These are phyloP conservation scores for Aldabrachelys gigantea DNA, from an alignment of 2,113 vertebrate species.

Conservation along the genomic window DNA sequence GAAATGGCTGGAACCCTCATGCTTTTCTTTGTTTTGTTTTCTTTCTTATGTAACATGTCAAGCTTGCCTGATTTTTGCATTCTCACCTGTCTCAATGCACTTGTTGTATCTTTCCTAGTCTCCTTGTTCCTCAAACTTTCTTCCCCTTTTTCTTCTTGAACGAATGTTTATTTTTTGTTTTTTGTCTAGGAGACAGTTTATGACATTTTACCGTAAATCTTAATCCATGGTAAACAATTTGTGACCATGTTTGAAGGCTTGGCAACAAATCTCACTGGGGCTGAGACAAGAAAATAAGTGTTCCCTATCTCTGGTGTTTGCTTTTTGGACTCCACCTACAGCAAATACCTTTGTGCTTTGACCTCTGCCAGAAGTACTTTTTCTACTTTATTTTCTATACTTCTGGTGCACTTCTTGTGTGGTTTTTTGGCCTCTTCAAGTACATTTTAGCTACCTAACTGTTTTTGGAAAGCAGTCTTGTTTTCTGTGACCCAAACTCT, in stretches of 20 bases:
- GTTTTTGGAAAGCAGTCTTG: constrained; percentile 55
- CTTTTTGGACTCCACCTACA: constrained; percentile 36
- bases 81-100: neutral
- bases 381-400: constrained; percentile 15
- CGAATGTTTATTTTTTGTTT: neutral
- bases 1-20: neutral
- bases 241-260: neutral
- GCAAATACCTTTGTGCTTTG: constrained; percentile 39
- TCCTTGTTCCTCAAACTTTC: neutral
- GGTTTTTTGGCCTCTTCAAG: constrained; percentile 8
- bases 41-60: rapidly evolving
- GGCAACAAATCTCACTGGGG: neutral
- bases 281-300: constrained; percentile 8
- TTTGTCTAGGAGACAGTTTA: neutral
- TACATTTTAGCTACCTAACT: constrained; percentile 21
- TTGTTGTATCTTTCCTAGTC: neutral
- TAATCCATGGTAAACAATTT: neutral
- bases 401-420: neutral
- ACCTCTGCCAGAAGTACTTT: constrained; percentile 28
- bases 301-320: constrained; percentile 39
- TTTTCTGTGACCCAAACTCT: constrained; percentile 20
- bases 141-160: neutral
- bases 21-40: neutral
- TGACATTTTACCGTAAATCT: neutral
- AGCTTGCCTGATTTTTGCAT: rapidly evolving